These are phyloP conservation scores for Triplophysa yarkandensis DNA, from an alignment of 2,797 vertebrate genomes.

Conservation along the genomic window DNA sequence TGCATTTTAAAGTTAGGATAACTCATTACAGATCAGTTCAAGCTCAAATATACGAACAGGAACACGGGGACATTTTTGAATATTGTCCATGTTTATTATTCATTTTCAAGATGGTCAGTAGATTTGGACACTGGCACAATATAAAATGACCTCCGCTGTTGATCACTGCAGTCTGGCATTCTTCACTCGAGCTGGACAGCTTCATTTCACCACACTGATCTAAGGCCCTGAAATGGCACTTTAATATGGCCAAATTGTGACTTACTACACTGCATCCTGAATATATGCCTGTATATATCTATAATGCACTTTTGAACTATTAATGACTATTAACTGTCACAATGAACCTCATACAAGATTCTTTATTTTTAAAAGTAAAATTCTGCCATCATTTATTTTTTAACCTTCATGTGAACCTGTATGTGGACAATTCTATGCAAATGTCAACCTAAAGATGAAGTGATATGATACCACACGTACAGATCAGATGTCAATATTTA, in stretches of 20 bases:
- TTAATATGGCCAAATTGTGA: not conserved
- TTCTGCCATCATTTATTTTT: no score
- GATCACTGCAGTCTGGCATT: not conserved
- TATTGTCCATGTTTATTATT: not conserved
- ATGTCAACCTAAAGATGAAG: no score
- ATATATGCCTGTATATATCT: not conserved
- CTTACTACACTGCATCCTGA: not conserved
- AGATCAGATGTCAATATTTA: no score
- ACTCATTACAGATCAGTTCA: no score
- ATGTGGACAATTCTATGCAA: no score
- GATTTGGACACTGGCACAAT: not conserved
- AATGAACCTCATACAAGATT: not conserved
- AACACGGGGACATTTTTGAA: no score
- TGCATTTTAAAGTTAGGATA: not conserved
- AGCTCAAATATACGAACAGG: no score
- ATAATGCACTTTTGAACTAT: not conserved
- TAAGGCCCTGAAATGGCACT: not conserved
- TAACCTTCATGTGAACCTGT: no score
- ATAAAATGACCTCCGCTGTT: not conserved
- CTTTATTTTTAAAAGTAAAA: no score
- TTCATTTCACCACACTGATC: not conserved
- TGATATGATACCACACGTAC: no score
- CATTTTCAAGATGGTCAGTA: not conserved
- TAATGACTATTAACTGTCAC: not conserved
- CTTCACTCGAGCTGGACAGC: not conserved